Percentiles rank a stretch among this genome's conserved stretches.
Conservation (phyloP, 2,888 invertebrate genomes). For the Sphaeridia pumilis region DNA sequence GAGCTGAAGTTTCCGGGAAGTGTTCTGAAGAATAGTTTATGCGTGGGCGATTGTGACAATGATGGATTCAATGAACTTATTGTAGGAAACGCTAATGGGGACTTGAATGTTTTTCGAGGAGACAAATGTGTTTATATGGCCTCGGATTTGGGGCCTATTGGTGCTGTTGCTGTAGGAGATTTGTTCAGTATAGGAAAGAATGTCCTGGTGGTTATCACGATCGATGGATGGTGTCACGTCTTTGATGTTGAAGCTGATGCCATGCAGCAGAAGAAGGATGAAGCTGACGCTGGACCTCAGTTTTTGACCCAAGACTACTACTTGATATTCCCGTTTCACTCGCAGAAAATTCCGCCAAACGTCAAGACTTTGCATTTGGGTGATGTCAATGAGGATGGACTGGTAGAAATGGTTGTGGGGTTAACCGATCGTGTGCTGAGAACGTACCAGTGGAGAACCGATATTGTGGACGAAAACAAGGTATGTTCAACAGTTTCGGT, state of each 20-base stretch:
- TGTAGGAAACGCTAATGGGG: conserved; percentile 55
- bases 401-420: conserved; percentile 55
- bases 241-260: conserved; percentile 40
- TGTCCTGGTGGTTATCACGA: conserved; percentile 53
- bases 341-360: conserved; percentile 58
- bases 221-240: conserved; percentile 60
- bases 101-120: conserved; percentile 56
- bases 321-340: conserved; percentile 45
- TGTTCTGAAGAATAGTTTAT: conserved; percentile 52
- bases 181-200: conserved; percentile 54
- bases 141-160: conserved; percentile 47
- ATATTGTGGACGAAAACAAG: conserved; percentile 15
- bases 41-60: conserved; percentile 60
- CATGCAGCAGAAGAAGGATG: conserved; percentile 14
- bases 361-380: conserved; percentile 48
- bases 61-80: conserved; percentile 57
- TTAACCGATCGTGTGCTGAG: conserved; percentile 60
- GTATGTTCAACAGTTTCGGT: too few species aligned
- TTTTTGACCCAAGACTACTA: conserved; percentile 16
- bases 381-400: conserved; percentile 49
- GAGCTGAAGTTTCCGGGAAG: conserved; percentile 48
- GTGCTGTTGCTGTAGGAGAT: conserved; percentile 55
- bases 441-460: conserved; percentile 54
- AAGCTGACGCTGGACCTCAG: conserved; percentile 18
- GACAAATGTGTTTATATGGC: conserved; percentile 29